Conservation (phyloP, 2,113 vertebrate genomes). For the Plotosus lineatus region DNA sequence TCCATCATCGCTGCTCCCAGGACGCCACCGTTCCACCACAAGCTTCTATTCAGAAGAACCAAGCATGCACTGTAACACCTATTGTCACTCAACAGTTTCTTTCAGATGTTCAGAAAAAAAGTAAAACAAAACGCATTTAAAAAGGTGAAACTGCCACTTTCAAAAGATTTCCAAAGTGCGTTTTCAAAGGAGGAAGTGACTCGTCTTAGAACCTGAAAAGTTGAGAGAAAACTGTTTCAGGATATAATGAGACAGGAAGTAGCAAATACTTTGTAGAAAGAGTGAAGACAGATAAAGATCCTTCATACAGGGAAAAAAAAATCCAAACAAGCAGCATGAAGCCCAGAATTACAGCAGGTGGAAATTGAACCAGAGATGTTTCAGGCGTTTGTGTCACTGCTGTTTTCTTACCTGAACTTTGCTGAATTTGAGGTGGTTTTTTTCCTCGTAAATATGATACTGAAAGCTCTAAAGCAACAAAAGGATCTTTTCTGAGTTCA, state of each 20-base stretch:
- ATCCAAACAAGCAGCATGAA: slow-evolving; percentile 25
- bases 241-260: slow-evolving; percentile 7
- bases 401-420: slow-evolving; percentile 60
- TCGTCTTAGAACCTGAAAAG: slow-evolving; percentile 10
- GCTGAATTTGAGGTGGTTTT: slow-evolving; percentile 39
- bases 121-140: not conserved
- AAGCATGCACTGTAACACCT: not conserved
- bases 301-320: not conserved
- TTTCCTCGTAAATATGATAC: slow-evolving; percentile 43
- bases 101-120: not conserved
- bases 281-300: slow-evolving; percentile 21
- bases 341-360: slow-evolving; percentile 26
- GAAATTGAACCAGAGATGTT: slow-evolving; percentile 41
- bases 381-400: slow-evolving; percentile 63
- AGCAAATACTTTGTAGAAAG: not conserved
- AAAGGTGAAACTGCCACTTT: not conserved
- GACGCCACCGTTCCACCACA: not conserved
- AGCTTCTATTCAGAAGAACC: not conserved
- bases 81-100: not conserved
- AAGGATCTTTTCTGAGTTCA: not conserved
- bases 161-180: not conserved
- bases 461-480: slow-evolving; percentile 46
- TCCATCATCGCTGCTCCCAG: not conserved
- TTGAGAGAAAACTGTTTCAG: slow-evolving; percentile 16
- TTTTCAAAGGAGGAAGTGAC: not conserved